A percentile compares a stretch with the other conserved stretches of the same genome.
These are phyloP conservation scores for Amphimallon solstitiale DNA, from an alignment of 2,888 invertebrate species.

Conservation along the genomic window DNA sequence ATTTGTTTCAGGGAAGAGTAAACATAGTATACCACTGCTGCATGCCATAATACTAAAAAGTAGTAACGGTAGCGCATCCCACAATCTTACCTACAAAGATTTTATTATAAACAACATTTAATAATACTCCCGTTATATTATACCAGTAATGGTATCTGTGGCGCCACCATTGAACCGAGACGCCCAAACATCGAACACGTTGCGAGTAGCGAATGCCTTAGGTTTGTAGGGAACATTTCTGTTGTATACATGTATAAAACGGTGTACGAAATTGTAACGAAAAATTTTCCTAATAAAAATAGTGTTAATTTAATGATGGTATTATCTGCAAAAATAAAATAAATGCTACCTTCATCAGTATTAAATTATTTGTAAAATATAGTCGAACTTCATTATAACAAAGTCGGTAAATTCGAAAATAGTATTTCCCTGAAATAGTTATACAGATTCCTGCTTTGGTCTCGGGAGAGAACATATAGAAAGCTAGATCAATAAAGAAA, in stretches of 20 bases:
- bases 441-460: too few species aligned
- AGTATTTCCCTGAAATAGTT: too few species aligned
- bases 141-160: conserved; percentile 75
- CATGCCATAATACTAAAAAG: conserved; percentile 69
- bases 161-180: conserved; percentile 75
- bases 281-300: conserved; percentile 73
- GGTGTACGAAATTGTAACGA: conserved; percentile 74
- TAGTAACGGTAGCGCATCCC: conserved; percentile 67
- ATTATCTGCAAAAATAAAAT: conserved; percentile 25
- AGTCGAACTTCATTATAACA: too few species aligned
- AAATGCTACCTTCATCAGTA: neutral
- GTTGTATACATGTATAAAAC: conserved; percentile 75
- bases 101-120: neutral
- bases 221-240: conserved; percentile 77
- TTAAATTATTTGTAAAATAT: neutral
- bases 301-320: conserved; percentile 3
- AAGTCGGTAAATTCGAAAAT: too few species aligned
- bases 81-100: conserved; percentile 64
- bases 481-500: too few species aligned
- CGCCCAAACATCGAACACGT: conserved; percentile 77
- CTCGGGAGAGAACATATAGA: too few species aligned
- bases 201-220: conserved; percentile 73
- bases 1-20: conserved; percentile 73
- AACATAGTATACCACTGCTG: conserved; percentile 67
- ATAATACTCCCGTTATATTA: conserved; percentile 41